phyloP scores from a whole-genome alignment of 2,888 invertebrate genomes.

The Dolomedes plantarius region DNA sequence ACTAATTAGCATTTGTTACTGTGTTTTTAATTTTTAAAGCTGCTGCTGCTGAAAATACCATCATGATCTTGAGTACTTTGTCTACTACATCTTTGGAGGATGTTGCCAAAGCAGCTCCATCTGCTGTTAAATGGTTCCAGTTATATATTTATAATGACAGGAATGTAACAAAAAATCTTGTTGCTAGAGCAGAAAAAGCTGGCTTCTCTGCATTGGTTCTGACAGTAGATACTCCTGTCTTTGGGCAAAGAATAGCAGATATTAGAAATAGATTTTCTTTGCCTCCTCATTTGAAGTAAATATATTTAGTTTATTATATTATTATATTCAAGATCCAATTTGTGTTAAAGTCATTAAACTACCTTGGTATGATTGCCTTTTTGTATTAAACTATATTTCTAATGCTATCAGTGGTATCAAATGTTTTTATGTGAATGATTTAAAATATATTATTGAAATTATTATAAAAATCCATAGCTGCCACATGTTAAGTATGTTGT shows the following conservation, averaged over 20 bases:
- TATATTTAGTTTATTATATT: background rate
- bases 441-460: too few relatives aligned
- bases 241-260: constrained; percentile 89
- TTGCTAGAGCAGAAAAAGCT: constrained; percentile 86
- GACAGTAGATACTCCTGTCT: constrained; percentile 91
- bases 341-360: background rate
- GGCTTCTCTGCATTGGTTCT: constrained; percentile 92
- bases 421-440: too few relatives aligned
- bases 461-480: too few relatives aligned
- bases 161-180: constrained; percentile 81
- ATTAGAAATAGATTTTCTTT: constrained; percentile 88
- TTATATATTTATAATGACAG: constrained; percentile 91
- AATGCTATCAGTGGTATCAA: too few relatives aligned
- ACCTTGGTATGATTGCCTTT: background rate
- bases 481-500: too few relatives aligned
- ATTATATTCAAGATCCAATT: background rate
- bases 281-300: constrained; percentile 86
- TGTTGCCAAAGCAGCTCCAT: constrained; percentile 86
- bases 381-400: background rate
- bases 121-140: constrained; percentile 91
- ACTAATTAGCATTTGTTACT: too few relatives aligned
- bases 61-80: constrained; percentile 90
- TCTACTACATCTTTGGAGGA: constrained; percentile 92
- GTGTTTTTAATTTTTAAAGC: constrained; percentile 79
- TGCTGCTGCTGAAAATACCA: constrained; percentile 84